phyloP scores from a whole-genome alignment of 2,888 invertebrate genomes.

The Aleiodes alternator region DNA sequence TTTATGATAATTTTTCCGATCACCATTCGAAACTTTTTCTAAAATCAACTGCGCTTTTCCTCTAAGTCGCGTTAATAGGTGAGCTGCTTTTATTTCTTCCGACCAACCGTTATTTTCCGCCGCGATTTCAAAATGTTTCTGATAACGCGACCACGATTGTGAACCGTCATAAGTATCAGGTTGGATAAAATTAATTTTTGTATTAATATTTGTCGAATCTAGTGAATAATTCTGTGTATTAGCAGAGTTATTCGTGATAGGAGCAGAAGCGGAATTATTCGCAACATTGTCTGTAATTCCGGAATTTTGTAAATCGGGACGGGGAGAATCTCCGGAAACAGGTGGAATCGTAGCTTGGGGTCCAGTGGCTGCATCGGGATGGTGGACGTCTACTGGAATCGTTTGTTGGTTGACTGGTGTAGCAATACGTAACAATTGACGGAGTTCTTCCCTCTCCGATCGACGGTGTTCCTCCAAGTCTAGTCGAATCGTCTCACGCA shows the following conservation, averaged over 20 bases:
- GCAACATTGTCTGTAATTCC: constrained; percentile 14
- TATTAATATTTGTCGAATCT: too few relatives aligned
- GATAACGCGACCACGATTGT: neutral
- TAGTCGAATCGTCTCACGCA: too few relatives aligned
- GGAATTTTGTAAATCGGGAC: too few relatives aligned
- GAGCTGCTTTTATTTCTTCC: neutral
- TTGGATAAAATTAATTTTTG: neutral
- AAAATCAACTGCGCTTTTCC: neutral
- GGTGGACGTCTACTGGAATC: too few relatives aligned
- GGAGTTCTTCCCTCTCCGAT: too few relatives aligned
- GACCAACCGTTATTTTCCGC: neutral
- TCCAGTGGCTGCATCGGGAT: too few relatives aligned
- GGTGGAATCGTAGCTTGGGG: too few relatives aligned
- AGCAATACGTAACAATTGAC: too few relatives aligned
- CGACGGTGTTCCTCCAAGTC: too few relatives aligned
- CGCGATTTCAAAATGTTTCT: neutral
- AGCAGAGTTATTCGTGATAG: constrained; percentile 33
- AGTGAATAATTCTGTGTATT: neutral
- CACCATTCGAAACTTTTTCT: neutral
- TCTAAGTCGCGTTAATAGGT: neutral
- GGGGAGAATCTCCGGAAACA: too few relatives aligned
- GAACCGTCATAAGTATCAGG: constrained; percentile 14
- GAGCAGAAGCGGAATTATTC: constrained; percentile 12
- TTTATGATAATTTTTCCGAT: constrained; percentile 1
- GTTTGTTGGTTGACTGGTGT: too few relatives aligned